Conservation (phyloP, 2,888 invertebrate species). For the Chrysolina haemoptera region DNA sequence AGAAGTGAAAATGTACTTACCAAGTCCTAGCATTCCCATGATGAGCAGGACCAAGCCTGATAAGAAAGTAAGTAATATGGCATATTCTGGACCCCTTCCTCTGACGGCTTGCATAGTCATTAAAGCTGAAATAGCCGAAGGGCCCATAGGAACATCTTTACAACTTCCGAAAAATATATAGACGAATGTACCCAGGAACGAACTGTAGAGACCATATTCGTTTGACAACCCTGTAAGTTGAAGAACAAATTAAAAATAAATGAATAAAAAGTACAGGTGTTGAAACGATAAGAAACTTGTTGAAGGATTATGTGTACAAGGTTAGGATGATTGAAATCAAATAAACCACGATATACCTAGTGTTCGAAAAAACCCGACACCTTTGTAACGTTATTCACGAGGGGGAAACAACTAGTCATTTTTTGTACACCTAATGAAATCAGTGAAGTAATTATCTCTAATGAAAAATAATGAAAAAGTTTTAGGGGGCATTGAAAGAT, state of each 20-base stretch:
- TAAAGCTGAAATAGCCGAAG: conserved; percentile 92
- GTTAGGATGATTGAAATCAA: no score
- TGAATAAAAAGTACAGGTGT: no score
- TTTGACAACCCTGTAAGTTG: conserved; percentile 74
- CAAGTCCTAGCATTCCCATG: conserved; percentile 88
- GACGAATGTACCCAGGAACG: conserved; percentile 91
- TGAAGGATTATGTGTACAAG: no score
- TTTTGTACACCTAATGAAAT: no score
- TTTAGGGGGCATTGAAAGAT: no score
- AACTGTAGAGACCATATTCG: conserved; percentile 92
- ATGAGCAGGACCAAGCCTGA: conserved; percentile 82
- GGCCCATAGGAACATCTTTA: conserved; percentile 93
- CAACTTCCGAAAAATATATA: conserved; percentile 93
- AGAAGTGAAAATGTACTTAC: conserved; percentile 64
- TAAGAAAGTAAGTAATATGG: conserved; percentile 84
- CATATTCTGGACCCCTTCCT: conserved; percentile 77
- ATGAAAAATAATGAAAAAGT: no score
- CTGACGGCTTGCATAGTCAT: conserved; percentile 86
- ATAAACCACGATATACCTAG: no score
- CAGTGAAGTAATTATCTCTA: no score
- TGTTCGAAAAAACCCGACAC: no score
- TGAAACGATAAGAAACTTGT: no score
- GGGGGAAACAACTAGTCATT: no score
- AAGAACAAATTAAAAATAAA: neutral
- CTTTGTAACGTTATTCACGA: no score